phyloP scores from a whole-genome alignment of 2,888 invertebrate species.

The Selenia dentaria region DNA sequence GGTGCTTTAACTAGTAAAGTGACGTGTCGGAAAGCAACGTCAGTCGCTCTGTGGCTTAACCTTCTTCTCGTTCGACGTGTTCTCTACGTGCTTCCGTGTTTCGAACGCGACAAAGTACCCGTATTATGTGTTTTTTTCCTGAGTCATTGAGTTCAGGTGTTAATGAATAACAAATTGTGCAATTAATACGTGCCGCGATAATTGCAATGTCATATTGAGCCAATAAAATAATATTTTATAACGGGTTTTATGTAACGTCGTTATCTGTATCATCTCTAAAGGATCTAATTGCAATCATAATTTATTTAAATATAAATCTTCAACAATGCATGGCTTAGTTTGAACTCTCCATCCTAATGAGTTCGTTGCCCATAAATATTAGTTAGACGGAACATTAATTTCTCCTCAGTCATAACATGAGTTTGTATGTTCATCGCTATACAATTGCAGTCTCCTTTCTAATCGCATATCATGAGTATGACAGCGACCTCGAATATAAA shows the following conservation, averaged over 20 bases:
- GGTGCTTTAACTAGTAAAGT: conserved; percentile 35
- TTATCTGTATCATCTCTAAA: too few species aligned
- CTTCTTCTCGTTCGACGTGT: conserved; percentile 51
- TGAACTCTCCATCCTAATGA: conserved; percentile 7
- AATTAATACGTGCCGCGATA: conserved; percentile 20
- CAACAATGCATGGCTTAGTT: too few species aligned
- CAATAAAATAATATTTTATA: too few species aligned
- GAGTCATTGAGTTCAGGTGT: conserved; percentile 23
- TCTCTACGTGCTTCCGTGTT: conserved; percentile 51
- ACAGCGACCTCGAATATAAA: conserved; percentile 79
- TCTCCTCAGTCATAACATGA: conserved; percentile 47
- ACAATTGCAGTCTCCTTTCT: conserved; percentile 80
- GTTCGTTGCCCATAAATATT: conserved; percentile 14
- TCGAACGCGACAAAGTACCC: conserved; percentile 36
- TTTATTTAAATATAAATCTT: too few species aligned
- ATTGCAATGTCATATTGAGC: conserved; percentile 17
- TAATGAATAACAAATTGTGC: conserved; percentile 21
- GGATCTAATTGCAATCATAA: too few species aligned
- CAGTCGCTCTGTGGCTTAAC: conserved; percentile 48
- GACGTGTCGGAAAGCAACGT: conserved; percentile 48
- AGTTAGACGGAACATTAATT: conserved; percentile 35
- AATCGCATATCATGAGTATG: conserved; percentile 74
- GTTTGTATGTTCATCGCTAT: conserved; percentile 59
- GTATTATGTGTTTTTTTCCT: conserved; percentile 20
- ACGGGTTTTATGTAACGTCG: too few species aligned